Evolutionary conservation across 2,888 invertebrate genomes (phyloP).

Genomic region (Drosophila kanekoi): DNA sequence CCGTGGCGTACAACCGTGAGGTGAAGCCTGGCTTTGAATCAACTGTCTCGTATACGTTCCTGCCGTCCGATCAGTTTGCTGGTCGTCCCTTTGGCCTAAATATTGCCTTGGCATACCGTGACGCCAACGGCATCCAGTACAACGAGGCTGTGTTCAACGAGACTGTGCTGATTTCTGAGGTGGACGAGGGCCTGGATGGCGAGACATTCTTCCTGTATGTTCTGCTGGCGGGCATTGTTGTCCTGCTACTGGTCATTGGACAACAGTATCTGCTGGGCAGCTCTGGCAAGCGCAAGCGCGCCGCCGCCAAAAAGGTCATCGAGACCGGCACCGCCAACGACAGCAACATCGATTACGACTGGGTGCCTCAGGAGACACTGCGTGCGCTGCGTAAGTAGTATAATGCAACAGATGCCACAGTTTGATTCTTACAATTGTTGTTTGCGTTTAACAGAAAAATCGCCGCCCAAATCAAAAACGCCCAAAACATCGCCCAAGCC

Average conservation of each 20-base stretch:
- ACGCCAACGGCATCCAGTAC: slow-evolving; percentile 88
- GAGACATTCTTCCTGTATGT: slow-evolving; percentile 99
- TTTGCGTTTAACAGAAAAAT: slow-evolving; percentile 88
- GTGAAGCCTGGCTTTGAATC: slow-evolving; percentile 97
- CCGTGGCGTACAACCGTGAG: slow-evolving; percentile 93
- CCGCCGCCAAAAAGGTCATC: slow-evolving; percentile 88
- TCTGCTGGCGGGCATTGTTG: slow-evolving; percentile 95
- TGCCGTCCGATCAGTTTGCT: slow-evolving; percentile 98
- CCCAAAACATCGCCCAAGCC: slow-evolving; percentile 86
- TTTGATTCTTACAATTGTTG: neutral
- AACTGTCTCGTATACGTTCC: slow-evolving; percentile 97
- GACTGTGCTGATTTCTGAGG: slow-evolving; percentile 97
- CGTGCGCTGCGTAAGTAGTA: slow-evolving; percentile 91
- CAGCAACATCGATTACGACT: slow-evolving; percentile 98
- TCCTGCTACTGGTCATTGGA: slow-evolving; percentile 94
- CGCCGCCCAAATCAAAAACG: slow-evolving; percentile 88
- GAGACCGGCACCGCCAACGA: slow-evolving; percentile 96
- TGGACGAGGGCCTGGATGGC: slow-evolving; percentile 98
- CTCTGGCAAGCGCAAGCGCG: slow-evolving; percentile 89
- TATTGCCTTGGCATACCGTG: slow-evolving; percentile 96
- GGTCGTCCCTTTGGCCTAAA: slow-evolving; percentile 98
- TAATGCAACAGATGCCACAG: no score
- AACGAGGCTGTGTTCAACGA: slow-evolving; percentile 98
- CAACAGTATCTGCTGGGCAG: slow-evolving; percentile 95
- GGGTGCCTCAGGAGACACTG: slow-evolving; percentile 97